phyloP scores from a whole-genome alignment of 2,113 vertebrate species.

The Origma solitaria region DNA sequence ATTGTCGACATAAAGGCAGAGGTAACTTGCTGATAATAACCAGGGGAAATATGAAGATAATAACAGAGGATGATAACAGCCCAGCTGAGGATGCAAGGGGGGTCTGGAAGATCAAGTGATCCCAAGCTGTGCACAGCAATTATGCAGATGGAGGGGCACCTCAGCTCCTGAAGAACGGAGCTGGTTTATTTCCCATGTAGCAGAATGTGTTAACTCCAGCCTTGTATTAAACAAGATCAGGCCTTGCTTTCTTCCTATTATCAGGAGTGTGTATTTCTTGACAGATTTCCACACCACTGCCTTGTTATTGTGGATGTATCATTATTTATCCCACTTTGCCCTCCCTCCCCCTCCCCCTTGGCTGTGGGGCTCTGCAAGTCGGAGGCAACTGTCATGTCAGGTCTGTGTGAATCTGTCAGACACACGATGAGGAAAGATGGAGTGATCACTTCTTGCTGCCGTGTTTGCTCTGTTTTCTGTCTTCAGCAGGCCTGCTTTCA shows the following conservation, averaged over 20 bases:
- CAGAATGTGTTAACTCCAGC: conserved; percentile 3
- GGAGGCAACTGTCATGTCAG: neutral
- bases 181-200: neutral
- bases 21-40: conserved; percentile 40
- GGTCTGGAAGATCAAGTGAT: conserved; percentile 41
- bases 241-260: neutral
- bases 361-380: neutral
- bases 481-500: neutral
- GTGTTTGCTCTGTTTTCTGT: neutral
- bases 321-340: neutral
- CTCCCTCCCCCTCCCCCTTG: neutral
- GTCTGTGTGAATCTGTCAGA: neutral
- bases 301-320: neutral
- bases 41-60: conserved; percentile 49
- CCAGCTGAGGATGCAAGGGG: conserved; percentile 11
- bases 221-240: neutral
- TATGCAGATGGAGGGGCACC: neutral
- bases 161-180: neutral
- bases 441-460: neutral
- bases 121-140: conserved; percentile 31
- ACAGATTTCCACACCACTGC: conserved; percentile 10
- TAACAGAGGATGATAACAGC: conserved; percentile 42
- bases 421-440: neutral
- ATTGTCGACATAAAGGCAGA: conserved; percentile 5
- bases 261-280: neutral